Evolutionary conservation across 2,888 invertebrate species (phyloP), one percentile per base, ranked within the genome.

Genomic region (Erynnis tages): DNA sequence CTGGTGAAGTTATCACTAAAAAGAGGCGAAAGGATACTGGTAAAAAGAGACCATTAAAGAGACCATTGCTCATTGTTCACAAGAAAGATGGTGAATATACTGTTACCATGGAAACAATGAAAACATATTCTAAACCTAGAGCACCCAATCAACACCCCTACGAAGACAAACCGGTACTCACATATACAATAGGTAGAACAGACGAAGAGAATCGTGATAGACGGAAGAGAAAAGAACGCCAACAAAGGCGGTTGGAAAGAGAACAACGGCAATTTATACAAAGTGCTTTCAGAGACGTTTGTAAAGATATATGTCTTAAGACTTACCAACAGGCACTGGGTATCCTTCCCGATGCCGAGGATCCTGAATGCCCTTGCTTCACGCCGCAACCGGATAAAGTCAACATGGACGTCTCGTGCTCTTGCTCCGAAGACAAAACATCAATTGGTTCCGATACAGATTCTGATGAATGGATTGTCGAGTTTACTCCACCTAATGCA

Each of bases 61-160:
- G 85, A 6, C 88, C 90, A 23, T 66, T 88, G 41, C 66, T 90
- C 8, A 63, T 76, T 13, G 80, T 90, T 11, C 76, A 80, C 4
- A 88, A 89, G 62, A 82, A 76, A 55, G 78, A 86, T 43, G 89
- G 90, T 3, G 84, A 88, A 68, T 88, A 72, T 50, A 76, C 75
- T 2, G 76, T 90, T 8, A 85, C 83, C 8, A 80, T 90, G 82
- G 89, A 89, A 67, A 85, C 84, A 1, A 83, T 89, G 82, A 89
- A 79, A 66, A 54, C 66, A 4, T 85, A 74, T 55, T 2, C 61
- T 4, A 85, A 76, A 58, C 77, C 71, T 5, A 74, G 90, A 63
- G 63, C 76, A 35, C 54, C 78, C 3, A 84, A 83, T 55, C 85
- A 89, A 58, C 66, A 75, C 46, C 90, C 90, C 0, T 90, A 80